Evolutionary conservation across 1,140 invertebrate species (phyloP).

Genomic region (Ruditapes philippinarum): DNA sequence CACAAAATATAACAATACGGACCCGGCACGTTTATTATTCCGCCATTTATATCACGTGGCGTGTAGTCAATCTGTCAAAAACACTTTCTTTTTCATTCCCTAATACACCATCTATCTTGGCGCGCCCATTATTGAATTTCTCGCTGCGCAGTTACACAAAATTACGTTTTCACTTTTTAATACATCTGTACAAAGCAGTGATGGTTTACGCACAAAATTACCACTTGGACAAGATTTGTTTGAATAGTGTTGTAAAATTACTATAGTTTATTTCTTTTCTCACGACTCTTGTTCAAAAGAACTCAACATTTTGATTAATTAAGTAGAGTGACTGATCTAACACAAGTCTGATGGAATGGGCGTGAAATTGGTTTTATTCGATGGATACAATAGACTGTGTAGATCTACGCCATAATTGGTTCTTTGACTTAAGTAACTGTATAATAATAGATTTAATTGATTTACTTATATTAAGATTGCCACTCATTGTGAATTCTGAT

Average conservation of each 20-base stretch:
- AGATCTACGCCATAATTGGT: neutral
- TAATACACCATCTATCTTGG: neutral
- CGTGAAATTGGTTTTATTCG: neutral
- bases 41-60: neutral
- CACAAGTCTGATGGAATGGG: neutral
- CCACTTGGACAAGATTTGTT: neutral
- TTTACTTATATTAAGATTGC: too few species aligned
- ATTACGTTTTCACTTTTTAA: neutral
- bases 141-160: conserved; percentile 7
- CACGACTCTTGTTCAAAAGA: conserved; percentile 16
- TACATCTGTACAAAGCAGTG: neutral
- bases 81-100: neutral
- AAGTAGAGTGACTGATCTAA: neutral
- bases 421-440: too few species aligned
- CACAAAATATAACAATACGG: neutral
- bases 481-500: too few species aligned
- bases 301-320: neutral
- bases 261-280: conserved; percentile 17
- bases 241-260: conserved; percentile 1
- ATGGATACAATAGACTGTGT: conserved; percentile 1
- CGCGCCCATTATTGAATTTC: conserved; percentile 16
- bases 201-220: neutral
- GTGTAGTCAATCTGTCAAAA: conserved; percentile 32
- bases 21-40: neutral
- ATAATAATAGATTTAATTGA: too few species aligned